phyloP scores from a whole-genome alignment of 2,113 vertebrate genomes.

The Mastomys coucha region DNA sequence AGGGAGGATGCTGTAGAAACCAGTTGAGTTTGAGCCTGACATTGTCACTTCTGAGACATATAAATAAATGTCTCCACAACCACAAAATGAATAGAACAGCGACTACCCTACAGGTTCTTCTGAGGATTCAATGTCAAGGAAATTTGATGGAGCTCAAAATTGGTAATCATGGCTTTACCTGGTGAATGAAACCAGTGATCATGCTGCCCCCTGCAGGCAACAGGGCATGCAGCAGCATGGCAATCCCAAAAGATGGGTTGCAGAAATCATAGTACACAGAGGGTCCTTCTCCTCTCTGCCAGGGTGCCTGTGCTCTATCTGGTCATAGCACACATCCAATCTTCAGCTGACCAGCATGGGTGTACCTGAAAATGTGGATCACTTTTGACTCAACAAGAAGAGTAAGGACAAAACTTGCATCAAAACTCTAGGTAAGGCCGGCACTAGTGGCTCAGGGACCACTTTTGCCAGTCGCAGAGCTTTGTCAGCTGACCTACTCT shows the following conservation, averaged over 20 bases:
- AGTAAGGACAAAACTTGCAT: background rate
- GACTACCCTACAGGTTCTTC: background rate
- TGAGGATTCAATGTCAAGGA: slow-evolving; percentile 18
- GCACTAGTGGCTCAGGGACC: background rate
- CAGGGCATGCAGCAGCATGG: background rate
- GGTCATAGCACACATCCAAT: background rate
- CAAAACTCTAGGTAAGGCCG: background rate
- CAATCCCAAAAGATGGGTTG: background rate
- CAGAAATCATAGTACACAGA: background rate
- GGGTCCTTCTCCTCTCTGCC: background rate
- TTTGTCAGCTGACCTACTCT: background rate
- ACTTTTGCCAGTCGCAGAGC: background rate
- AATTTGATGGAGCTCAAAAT: slow-evolving; percentile 32
- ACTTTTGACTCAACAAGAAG: background rate
- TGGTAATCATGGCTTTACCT: background rate
- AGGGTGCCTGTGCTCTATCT: background rate
- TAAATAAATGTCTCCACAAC: slow-evolving; percentile 5
- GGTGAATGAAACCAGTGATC: background rate
- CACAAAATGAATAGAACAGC: background rate
- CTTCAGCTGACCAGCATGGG: background rate
- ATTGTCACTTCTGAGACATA: background rate
- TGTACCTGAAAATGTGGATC: background rate
- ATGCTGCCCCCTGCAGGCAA: slow-evolving; percentile 68
- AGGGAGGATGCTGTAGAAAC: background rate
- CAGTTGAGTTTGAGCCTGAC: slow-evolving; percentile 20